Evolutionary conservation across 1,140 invertebrate species (phyloP), one percentile per base, ranked within the genome.

Genomic region (Philotrypesis tridentata): DNA sequence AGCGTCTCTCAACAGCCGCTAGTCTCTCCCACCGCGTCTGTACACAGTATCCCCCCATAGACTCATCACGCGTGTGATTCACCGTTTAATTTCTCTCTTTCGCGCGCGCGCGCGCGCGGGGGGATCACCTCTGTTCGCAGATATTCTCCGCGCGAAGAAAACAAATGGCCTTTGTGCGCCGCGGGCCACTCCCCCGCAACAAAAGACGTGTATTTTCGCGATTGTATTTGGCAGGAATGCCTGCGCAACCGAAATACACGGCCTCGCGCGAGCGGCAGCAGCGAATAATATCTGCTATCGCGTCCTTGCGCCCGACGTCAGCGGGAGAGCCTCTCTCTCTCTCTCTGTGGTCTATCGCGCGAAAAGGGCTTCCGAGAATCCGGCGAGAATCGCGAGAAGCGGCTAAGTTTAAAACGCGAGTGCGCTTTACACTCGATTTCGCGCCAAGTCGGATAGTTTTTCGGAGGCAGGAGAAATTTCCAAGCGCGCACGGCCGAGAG

Each of bases 321-420:
- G 23, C 55, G 55, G 33, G 14, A n/a, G n/a, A n/a, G n/a, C n/a
- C n/a, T n/a, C n/a, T n/a, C n/a, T n/a, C n/a, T n/a, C n/a, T n/a
- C n/a, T n/a, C n/a, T n/a, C n/a, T 43, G 25, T 55, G 48, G 23
- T 77, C 63, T 77, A 71, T 71, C 33, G 25, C 8, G 48, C 48
- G 48, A 55, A 55, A 63, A 73, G n/a, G 48, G 33, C 60, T 80
- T 79, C 77, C 17, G 31, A 73, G 78, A 80, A 80, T n/a, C 3
- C 21, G 12, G 0, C 2, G 48, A n/a, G n/a, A 31, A 23, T 63
- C 17, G 33, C 48, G 37, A 29, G 77, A 7, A 0, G 23, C 61
- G 60, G 27, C 40, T 68, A 70, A 68, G 37, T 78, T 68, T 78
- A 78, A 78, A 55, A 55, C 23, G n/a, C 3, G 33, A 37, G 33